Conservation (phyloP, 2,113 vertebrate species). For the Stigmatopora argus region DNA sequence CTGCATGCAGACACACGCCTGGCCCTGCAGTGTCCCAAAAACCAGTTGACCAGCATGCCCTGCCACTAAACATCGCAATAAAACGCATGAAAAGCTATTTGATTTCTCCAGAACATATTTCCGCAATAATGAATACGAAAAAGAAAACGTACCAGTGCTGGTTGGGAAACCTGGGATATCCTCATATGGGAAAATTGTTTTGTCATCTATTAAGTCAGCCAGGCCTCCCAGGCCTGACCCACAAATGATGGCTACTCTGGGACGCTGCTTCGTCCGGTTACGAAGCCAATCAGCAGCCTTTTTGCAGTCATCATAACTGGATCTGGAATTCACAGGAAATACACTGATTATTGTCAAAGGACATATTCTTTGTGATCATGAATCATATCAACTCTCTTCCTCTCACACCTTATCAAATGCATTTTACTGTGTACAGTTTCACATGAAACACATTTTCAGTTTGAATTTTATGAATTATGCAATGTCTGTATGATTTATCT, state of each 20-base stretch:
- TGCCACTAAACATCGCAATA: constrained; percentile 47
- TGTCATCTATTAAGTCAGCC: constrained; percentile 65
- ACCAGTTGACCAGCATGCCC: constrained; percentile 71
- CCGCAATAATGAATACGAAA: background rate
- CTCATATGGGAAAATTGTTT: constrained; percentile 54
- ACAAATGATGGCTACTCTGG: constrained; percentile 75
- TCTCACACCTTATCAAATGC: background rate
- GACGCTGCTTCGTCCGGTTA: constrained; percentile 40
- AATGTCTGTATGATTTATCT: background rate
- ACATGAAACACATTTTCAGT: background rate
- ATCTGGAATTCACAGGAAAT: constrained; percentile 27
- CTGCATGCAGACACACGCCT: constrained; percentile 73
- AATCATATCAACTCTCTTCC: background rate
- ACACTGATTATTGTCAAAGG: background rate
- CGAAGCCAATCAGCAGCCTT: constrained; percentile 71
- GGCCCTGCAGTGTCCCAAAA: constrained; percentile 65
- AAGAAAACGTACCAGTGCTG: constrained; percentile 54
- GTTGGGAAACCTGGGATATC: constrained; percentile 75
- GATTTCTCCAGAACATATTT: background rate
- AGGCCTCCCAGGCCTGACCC: constrained; percentile 77
- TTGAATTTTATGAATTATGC: background rate
- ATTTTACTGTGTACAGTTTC: background rate
- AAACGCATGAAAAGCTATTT: background rate
- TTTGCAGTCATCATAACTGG: constrained; percentile 64
- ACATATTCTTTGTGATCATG: background rate